Base-by-base conservation (phyloP, 2,888 invertebrate species). In the Epinotia bilunana region DNA sequence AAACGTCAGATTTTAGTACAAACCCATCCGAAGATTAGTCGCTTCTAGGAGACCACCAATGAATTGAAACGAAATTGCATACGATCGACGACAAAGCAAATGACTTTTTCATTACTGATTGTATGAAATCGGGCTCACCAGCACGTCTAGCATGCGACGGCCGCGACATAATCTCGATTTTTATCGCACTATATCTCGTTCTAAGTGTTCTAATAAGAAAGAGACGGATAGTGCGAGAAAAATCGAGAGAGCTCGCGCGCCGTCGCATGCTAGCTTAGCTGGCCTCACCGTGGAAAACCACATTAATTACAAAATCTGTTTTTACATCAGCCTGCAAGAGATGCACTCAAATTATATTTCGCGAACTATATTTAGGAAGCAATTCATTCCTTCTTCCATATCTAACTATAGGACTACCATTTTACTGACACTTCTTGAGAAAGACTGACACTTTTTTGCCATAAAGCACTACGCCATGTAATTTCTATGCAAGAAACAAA, bases 351-450 rank as follows among this genome's bases (percentile, higher is more conserved):
- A 60, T 69, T 69, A 60, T 60, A 69, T 60, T 69, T 70, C 55
- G 46, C 58, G 63, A 65, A 60, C 60, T 28, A 70, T 55, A 46
- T 46, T 62, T 23, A 23, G 58, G 69, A 70, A 74, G 74, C 58
- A 71, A 60, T 63, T 64, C n/a, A 70, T 58, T 68, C 55, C 23
- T 53, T 39, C 23, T 39, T 60, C 28, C 69, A 70, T 58, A 64
- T 49, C 49, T 49, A 74, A 70, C 62, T 64, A 13, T 49, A 49
- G 53, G 53, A 1, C 53, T n/a, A 53, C n/a, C 53, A 53, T 53
- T 53, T 7, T n/a, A 53, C 53, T n/a, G 53, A n/a, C 13, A 53
- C n/a, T 53, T 53, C 53, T 12, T 13, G 46, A 46, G 46, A 13
- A 46, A 13, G 13, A 28, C 23, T 28, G 23, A 28, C 23, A 28